Conservation (phyloP, 2,888 invertebrate species). For the Branchellion lobata region DNA sequence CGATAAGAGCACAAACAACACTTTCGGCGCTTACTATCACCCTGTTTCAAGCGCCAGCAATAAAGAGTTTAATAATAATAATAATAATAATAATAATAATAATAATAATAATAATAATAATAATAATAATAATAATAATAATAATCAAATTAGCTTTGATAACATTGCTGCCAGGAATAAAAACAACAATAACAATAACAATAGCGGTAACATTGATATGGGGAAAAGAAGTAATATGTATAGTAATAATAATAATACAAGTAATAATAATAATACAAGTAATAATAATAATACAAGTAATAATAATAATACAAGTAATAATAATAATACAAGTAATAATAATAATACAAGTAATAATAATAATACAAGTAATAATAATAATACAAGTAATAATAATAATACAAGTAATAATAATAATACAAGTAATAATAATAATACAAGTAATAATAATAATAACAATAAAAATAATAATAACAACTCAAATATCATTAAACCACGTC, state of each 20-base stretch:
- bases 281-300: slow-evolving; percentile 17
- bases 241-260: slow-evolving; percentile 22
- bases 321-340: background rate
- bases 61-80: background rate
- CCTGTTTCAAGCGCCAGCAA: background rate
- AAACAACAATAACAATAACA: slow-evolving; percentile 16
- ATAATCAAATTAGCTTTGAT: background rate
- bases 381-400: too few species aligned
- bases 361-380: too few species aligned
- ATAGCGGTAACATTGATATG: background rate
- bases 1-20: too few species aligned
- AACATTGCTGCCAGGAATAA: background rate
- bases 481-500: background rate
- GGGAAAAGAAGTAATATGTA: slow-evolving; percentile 1
- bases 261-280: slow-evolving; percentile 29
- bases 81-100: slow-evolving; percentile 16
- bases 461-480: background rate
- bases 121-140: slow-evolving; percentile 24
- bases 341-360: too few species aligned
- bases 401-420: too few species aligned
- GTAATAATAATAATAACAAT: background rate
- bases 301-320: background rate
- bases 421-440: too few species aligned
- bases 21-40: too few species aligned
- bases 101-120: slow-evolving; percentile 4